Percentiles rank a stretch among this genome's conserved stretches.
phyloP scores from a whole-genome alignment of 2,888 invertebrate genomes.

The Zaprionus obscuricornis region DNA sequence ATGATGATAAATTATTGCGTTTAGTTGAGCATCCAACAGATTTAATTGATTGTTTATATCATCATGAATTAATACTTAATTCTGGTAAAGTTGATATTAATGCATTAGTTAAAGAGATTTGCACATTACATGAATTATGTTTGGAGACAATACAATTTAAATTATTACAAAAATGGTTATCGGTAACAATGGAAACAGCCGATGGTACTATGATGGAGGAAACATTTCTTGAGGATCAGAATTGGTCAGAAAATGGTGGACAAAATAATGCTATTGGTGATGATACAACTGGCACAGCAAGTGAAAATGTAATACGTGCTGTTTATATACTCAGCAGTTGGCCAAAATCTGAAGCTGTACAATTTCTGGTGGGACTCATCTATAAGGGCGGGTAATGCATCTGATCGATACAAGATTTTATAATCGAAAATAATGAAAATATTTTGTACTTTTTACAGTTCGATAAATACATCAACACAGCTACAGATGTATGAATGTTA shows the following conservation, averaged over 20 bases:
- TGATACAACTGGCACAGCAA: conserved; percentile 52
- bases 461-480: conserved; percentile 79
- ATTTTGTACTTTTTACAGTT: conserved; percentile 33
- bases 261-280: conserved; percentile 27
- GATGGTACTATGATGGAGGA: conserved; percentile 80
- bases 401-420: neutral
- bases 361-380: conserved; percentile 80
- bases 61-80: conserved; percentile 80
- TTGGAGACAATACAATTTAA: conserved; percentile 79
- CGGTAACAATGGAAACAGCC: conserved; percentile 69
- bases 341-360: conserved; percentile 79
- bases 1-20: conserved; percentile 81
- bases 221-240: conserved; percentile 81
- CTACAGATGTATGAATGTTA: conserved; percentile 83
- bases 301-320: conserved; percentile 81
- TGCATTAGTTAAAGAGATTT: conserved; percentile 80
- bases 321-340: conserved; percentile 82
- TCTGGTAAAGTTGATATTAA: conserved; percentile 81
- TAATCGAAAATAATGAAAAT: neutral
- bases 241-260: conserved; percentile 46
- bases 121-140: conserved; percentile 76
- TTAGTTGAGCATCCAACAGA: conserved; percentile 81
- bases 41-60: conserved; percentile 80
- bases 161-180: conserved; percentile 82
- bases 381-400: conserved; percentile 79